Evolutionary conservation across 2,888 invertebrate species (phyloP).

Genomic region (Leucophora obtusa): DNA sequence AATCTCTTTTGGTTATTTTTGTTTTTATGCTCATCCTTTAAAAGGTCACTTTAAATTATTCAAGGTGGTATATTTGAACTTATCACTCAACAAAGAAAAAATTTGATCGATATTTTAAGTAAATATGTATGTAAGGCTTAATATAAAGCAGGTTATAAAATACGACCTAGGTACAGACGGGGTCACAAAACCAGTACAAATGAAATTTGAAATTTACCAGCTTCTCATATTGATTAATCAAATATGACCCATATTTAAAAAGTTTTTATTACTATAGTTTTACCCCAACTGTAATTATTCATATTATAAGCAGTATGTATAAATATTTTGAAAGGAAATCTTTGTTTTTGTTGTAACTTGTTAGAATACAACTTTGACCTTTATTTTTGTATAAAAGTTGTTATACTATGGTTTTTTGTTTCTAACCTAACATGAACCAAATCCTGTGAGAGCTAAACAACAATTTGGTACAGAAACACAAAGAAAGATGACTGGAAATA

Average conservation of each 20-base stretch:
- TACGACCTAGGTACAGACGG: background rate
- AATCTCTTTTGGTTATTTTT: background rate
- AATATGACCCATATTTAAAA: background rate
- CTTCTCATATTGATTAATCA: background rate
- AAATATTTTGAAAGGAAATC: too few species aligned
- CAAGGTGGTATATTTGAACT: constrained; percentile 39
- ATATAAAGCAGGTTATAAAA: background rate
- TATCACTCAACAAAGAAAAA: constrained; percentile 17
- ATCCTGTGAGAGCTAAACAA: constrained; percentile 40
- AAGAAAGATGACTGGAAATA: constrained; percentile 15
- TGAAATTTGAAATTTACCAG: background rate
- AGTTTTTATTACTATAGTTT: background rate
- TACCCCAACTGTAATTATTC: constrained; percentile 20
- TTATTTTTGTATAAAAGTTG: constrained; percentile 30
- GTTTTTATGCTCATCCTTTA: constrained; percentile 11
- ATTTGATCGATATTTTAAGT: constrained; percentile 39
- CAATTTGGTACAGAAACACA: constrained; percentile 4
- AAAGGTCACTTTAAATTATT: constrained; percentile 45
- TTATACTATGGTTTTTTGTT: background rate
- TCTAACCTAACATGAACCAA: constrained; percentile 20
- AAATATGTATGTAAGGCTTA: constrained; percentile 5
- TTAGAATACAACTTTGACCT: constrained; percentile 57
- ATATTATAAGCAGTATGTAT: background rate
- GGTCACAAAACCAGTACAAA: background rate
- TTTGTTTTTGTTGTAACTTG: constrained; percentile 27